A percentile compares a stretch with the other conserved stretches of the same genome.
phyloP scores from a whole-genome alignment of 2,888 invertebrate species.

The Lepas anatifera region DNA sequence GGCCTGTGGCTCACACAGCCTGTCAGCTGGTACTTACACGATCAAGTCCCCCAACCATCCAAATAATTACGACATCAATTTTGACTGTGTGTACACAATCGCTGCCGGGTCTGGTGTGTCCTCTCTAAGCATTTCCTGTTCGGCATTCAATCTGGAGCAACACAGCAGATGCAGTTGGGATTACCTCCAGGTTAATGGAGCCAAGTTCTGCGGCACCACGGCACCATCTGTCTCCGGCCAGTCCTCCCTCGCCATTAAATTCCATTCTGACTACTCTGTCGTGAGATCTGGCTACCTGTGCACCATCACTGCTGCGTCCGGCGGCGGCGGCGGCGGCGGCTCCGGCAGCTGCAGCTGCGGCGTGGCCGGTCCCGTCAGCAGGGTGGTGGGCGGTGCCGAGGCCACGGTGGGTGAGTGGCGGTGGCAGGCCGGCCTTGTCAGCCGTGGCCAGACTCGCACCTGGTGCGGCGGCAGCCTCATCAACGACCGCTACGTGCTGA shows the following conservation, averaged over 20 bases:
- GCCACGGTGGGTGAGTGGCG: background rate
- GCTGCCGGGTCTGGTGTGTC: background rate
- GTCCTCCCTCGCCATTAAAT: background rate
- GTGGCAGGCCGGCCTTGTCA: slow-evolving; percentile 2
- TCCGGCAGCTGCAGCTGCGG: background rate
- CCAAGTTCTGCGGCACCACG: background rate
- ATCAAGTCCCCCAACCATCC: background rate
- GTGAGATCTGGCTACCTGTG: background rate
- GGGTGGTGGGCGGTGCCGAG: slow-evolving; percentile 1
- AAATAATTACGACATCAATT: background rate
- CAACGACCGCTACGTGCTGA: slow-evolving; percentile 8
- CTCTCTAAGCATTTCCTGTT: background rate
- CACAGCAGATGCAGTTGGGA: background rate
- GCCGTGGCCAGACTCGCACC: background rate
- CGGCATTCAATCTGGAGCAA: background rate
- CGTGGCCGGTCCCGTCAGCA: background rate
- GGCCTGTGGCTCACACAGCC: background rate
- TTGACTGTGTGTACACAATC: background rate
- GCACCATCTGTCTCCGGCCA: background rate
- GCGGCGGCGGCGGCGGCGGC: too few species aligned
- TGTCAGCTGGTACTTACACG: background rate
- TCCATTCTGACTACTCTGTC: background rate
- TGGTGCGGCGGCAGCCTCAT: slow-evolving; percentile 4
- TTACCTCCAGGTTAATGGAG: background rate
- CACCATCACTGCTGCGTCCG: background rate